These are phyloP conservation scores for Sebastes trivittatus DNA, from an alignment of 2,797 vertebrate genomes.

Conservation along the genomic window DNA sequence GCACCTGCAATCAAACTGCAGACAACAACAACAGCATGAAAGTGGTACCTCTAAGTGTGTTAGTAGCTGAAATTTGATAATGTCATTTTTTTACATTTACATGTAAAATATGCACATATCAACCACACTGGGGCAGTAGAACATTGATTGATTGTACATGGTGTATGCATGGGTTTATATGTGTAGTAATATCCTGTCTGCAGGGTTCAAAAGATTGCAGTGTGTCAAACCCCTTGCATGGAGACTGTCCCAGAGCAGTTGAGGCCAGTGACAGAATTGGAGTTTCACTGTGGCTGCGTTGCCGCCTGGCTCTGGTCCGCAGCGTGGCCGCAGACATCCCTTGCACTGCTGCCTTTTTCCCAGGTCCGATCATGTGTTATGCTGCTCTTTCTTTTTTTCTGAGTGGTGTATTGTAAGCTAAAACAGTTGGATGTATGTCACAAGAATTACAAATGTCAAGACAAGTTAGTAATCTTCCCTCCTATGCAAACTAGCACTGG, in stretches of 20 bases:
- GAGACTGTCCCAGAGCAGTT: conserved; percentile 57
- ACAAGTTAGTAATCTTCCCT: not conserved
- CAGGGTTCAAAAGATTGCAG: conserved; percentile 37
- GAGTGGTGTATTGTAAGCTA: not conserved
- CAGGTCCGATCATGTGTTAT: conserved; percentile 63
- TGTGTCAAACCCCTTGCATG: not conserved
- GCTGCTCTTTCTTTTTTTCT: not conserved
- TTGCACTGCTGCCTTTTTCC: conserved; percentile 56
- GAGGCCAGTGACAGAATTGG: conserved; percentile 83
- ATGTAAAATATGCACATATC: not conserved
- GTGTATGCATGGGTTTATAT: not conserved
- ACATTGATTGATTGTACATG: not conserved
- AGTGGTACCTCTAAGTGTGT: not conserved
- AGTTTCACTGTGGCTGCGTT: conserved; percentile 86
- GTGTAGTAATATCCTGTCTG: not conserved
- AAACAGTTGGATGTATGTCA: not conserved
- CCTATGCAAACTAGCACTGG: not conserved
- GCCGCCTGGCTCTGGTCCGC: conserved; percentile 80
- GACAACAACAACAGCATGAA: not conserved
- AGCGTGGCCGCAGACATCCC: conserved; percentile 80
- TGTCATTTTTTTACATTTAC: not conserved
- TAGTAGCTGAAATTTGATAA: not conserved
- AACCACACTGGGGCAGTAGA: not conserved
- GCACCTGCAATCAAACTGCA: not conserved
- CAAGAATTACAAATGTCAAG: not conserved